These are phyloP conservation scores for Charanyca ferruginea DNA, from an alignment of 2,888 invertebrate genomes.

Conservation along the genomic window DNA sequence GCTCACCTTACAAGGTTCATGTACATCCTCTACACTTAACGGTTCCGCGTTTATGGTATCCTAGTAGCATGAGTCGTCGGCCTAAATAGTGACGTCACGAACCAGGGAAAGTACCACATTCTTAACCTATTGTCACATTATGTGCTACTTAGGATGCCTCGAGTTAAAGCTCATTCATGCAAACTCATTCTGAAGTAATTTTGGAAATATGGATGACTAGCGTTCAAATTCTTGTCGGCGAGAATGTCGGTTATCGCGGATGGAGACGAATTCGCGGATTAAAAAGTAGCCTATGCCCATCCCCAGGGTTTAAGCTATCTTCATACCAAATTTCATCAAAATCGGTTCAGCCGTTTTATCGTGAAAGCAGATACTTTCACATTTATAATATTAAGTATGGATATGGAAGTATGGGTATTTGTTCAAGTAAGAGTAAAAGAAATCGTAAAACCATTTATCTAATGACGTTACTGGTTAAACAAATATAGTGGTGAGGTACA, in stretches of 20 bases:
- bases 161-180: conserved; percentile 30
- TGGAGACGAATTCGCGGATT: too few relatives aligned
- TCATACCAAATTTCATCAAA: too few relatives aligned
- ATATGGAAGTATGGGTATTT: too few relatives aligned
- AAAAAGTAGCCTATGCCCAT: too few relatives aligned
- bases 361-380: too few relatives aligned
- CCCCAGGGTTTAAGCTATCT: too few relatives aligned
- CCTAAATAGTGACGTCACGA: conserved; percentile 71
- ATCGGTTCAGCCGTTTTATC: too few relatives aligned
- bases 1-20: conserved; percentile 25
- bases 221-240: too few relatives aligned
- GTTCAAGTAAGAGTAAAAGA: not conserved
- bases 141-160: conserved; percentile 52
- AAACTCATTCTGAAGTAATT: conserved; percentile 1
- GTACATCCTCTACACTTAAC: conserved; percentile 52
- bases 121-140: conserved; percentile 62
- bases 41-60: conserved; percentile 59
- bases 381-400: too few relatives aligned
- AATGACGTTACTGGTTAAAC: not conserved
- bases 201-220: conserved; percentile 1
- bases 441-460: not conserved
- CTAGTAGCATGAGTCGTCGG: conserved; percentile 64
- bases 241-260: too few relatives aligned
- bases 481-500: not conserved
- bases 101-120: conserved; percentile 80